Evolutionary conservation across 2,888 invertebrate species (phyloP), one percentile per base, ranked within the genome.

Genomic region (Atherix ibis): DNA sequence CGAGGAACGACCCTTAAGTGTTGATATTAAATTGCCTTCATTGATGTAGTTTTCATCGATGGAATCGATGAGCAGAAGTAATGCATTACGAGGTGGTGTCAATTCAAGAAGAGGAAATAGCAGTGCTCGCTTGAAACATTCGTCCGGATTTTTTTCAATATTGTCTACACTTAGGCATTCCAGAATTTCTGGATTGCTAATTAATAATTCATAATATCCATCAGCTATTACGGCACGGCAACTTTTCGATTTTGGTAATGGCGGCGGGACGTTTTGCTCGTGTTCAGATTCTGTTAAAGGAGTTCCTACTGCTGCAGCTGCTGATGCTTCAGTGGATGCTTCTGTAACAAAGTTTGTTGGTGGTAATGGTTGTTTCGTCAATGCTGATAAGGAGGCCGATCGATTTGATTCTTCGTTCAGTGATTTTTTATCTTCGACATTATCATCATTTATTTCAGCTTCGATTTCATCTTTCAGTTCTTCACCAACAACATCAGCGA

Each of bases 21-120:
- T 71, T 3, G 68, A 65, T 46, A 68, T 70, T 5, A 68, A 54
- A 40, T 58, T 61, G 0, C 60, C 60, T 43, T 69, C 69, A 32
- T 67, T 66, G 34, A 70, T 68, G 36, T 67, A 68, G 45, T 73
- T 72, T 51, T 94, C 92, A 53, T 94, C 92, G 15, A 94, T 81
- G 0, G 89, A 92, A 53, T 95, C 95, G 2, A 94, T 85, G 5
- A 94, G 62, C 28, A 94, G 65, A 47, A 91, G 78, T 36, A 88
- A 64, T 14, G 80, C 78, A 37, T 81, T 81, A 52, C 85, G 83
- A 0, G 91, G 89, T 3, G 87, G 81, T 38, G 80, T 82, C 5
- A 92, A 72, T 53, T 88, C 84, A 27, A 85, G 59, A 18, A 95
- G 64, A 0, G 94, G 94, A 49, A 85, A 83, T 13, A 94, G 62